Base-by-base conservation (phyloP, 2,888 invertebrate genomes). In the Chaitophorus viminalis region DNA sequence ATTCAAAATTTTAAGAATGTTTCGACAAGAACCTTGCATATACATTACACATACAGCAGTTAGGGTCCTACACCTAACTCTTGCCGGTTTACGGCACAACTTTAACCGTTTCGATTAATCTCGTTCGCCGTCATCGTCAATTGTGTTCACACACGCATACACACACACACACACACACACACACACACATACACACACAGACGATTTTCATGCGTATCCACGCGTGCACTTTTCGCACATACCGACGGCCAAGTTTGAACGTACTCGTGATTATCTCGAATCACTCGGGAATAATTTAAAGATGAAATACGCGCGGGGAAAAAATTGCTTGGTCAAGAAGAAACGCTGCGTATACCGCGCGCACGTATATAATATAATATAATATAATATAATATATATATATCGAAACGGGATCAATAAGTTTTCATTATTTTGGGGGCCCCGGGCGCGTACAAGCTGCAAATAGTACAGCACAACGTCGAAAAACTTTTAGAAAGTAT, bases 51-150 rank as follows among this genome's bases (percentile, higher is more conserved):
- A 6, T 36, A 36, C 11, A 54, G 79, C n/a, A n/a, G n/a, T n/a
- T n/a, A n/a, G n/a, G 8, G 9, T 4, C 21, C 3, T 3, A 18
- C 3, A 21, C 2, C 54, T 54, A 68, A 68, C 31, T 31, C 29
- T 68, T 25, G 5, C 52, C 82, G 70, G 25, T 74, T 74, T n/a
- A 54, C 72, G 60, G 39, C 75, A 31, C 75, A 17, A 83, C 60
- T 83, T 83, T 75, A 39, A 39, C 83, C 29, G 75, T 83, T 83
- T 83, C 83, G 75, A 83, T 83, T 83, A 83, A 83, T 83, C 75
- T 75, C 74, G 83, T 60, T 29, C 74, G 82, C 68, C 72, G 36
- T 36, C n/a, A n/a, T n/a, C 74, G 60, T 54, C 25, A 54, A 18
- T 31, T 31, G 8, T 25, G 25, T n/a, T n/a, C n/a, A n/a, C n/a